These are phyloP conservation scores for Dasysyrphus tricinctus DNA, from an alignment of 2,888 invertebrate genomes.

Conservation along the genomic window DNA sequence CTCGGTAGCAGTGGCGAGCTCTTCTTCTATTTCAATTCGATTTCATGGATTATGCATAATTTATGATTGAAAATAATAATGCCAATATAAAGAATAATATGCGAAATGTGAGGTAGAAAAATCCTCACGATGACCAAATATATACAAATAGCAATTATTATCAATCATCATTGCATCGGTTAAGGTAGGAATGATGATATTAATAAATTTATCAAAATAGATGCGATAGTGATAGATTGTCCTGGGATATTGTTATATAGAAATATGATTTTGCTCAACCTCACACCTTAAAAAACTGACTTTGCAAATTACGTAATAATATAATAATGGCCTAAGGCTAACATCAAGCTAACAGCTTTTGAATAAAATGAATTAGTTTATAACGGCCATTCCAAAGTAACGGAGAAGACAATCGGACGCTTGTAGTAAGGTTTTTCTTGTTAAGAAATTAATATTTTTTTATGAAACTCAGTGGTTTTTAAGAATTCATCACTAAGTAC, in stretches of 20 bases:
- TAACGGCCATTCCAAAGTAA: too few relatives aligned
- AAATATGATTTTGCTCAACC: too few relatives aligned
- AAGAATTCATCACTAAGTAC: too few relatives aligned
- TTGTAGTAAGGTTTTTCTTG: too few relatives aligned
- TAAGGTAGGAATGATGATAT: neutral
- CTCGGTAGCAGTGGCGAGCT: neutral
- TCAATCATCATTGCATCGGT: neutral
- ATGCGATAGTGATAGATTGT: neutral
- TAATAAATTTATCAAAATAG: constrained; percentile 4
- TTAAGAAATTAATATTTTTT: too few relatives aligned
- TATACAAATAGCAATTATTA: constrained; percentile 12
- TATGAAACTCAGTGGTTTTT: too few relatives aligned
- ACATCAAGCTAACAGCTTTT: too few relatives aligned
- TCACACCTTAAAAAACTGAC: too few relatives aligned
- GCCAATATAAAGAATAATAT: constrained; percentile 11
- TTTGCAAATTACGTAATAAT: too few relatives aligned
- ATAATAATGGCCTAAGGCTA: too few relatives aligned
- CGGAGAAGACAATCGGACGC: too few relatives aligned
- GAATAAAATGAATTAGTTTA: too few relatives aligned
- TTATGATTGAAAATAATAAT: constrained; percentile 22
- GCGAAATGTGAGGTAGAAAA: neutral
- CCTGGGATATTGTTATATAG: neutral
- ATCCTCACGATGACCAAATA: neutral
- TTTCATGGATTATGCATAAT: constrained; percentile 14
- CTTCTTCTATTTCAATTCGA: constrained; percentile 31